Evolutionary conservation across 2,113 vertebrate genomes (phyloP).

Genomic region (Xenus cinereus): DNA sequence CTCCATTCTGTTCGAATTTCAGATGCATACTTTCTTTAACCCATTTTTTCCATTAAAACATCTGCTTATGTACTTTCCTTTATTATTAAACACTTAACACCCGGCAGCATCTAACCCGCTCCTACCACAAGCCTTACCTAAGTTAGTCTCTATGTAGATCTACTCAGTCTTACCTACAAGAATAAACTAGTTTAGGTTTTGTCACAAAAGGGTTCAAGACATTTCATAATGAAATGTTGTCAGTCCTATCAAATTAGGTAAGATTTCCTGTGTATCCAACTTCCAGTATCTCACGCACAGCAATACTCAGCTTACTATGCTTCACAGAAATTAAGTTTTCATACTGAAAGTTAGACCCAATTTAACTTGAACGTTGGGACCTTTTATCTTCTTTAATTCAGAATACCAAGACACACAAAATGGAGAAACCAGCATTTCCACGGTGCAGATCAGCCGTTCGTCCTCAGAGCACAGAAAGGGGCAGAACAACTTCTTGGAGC

Average conservation of each 20-base stretch:
- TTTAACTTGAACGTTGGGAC: background rate
- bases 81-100: background rate
- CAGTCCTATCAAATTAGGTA: background rate
- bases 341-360: background rate
- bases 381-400: background rate
- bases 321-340: background rate
- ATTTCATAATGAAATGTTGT: background rate
- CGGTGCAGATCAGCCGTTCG: accelerated
- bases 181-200: background rate
- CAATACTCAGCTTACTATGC: background rate
- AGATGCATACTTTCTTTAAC: background rate
- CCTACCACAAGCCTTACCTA: background rate
- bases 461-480: background rate
- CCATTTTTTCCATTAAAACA: background rate
- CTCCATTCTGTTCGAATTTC: background rate
- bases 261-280: accelerated
- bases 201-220: background rate
- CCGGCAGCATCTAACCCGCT: background rate
- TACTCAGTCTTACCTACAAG: background rate
- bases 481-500: background rate
- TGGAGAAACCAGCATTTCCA: background rate
- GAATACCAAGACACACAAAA: background rate
- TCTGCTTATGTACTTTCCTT: background rate
- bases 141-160: background rate
- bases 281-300: accelerated